Percentiles rank a stretch among this genome's conserved stretches.
These are phyloP conservation scores for Hypsibius dujardini DNA, from an alignment of 1,140 invertebrate species.

Conservation along the genomic window DNA sequence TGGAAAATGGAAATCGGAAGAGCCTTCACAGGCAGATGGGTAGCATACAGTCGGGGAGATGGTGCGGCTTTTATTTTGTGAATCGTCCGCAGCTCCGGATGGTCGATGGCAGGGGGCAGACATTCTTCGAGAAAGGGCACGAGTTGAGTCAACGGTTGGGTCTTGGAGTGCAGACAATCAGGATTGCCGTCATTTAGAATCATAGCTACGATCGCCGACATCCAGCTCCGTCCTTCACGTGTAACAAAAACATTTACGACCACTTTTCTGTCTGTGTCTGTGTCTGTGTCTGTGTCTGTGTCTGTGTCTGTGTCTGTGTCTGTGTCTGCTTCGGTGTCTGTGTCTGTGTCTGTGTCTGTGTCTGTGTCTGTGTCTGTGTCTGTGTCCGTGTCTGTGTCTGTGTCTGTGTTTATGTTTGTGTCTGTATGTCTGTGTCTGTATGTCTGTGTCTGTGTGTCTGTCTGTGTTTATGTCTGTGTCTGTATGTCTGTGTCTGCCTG, in stretches of 20 bases:
- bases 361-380: too few relatives aligned
- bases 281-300: too few relatives aligned
- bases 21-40: conserved; percentile 30
- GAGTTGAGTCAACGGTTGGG: conserved; percentile 27
- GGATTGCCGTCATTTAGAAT: conserved; percentile 27
- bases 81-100: conserved; percentile 17
- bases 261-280: not conserved
- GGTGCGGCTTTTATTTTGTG: conserved; percentile 25
- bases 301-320: too few relatives aligned
- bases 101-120: conserved; percentile 24
- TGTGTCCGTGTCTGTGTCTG: too few relatives aligned
- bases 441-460: too few relatives aligned
- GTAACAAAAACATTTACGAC: not conserved
- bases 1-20: conserved; percentile 28
- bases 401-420: too few relatives aligned
- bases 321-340: too few relatives aligned
- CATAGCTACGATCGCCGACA: conserved; percentile 32
- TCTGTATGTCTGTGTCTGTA: too few relatives aligned
- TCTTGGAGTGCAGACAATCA: conserved; percentile 22
- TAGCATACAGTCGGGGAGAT: conserved; percentile 30
- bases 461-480: too few relatives aligned
- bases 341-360: too few relatives aligned
- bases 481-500: too few relatives aligned
- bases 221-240: conserved; percentile 31
- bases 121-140: conserved; percentile 31